These are phyloP conservation scores for Procapra przewalskii DNA, from an alignment of 2,113 vertebrate genomes.

Conservation along the genomic window DNA sequence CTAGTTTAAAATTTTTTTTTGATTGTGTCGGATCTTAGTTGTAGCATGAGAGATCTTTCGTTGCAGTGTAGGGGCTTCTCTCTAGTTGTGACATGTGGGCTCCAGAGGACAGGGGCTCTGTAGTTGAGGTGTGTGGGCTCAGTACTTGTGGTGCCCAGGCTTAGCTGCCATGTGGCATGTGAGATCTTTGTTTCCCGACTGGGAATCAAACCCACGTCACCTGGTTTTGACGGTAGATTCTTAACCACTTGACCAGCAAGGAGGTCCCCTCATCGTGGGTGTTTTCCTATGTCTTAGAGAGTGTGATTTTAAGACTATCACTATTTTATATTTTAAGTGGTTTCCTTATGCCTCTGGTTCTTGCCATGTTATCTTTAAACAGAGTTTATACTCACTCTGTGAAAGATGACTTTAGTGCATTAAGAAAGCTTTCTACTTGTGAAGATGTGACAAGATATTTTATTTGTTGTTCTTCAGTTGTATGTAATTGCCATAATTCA, in stretches of 20 bases:
- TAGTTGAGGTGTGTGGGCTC: background rate
- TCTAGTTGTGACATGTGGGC: background rate
- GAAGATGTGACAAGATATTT: background rate
- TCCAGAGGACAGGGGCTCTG: background rate
- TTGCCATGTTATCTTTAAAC: background rate
- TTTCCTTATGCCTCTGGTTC: background rate
- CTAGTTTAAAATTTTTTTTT: background rate
- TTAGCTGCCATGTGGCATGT: background rate
- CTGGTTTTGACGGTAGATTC: background rate
- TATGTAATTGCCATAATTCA: background rate
- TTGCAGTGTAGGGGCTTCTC: background rate
- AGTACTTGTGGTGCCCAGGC: background rate
- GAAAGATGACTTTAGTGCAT: background rate
- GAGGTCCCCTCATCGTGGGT: background rate
- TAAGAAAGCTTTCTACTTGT: background rate
- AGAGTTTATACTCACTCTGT: background rate
- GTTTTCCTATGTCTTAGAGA: background rate
- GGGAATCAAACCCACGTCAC: background rate
- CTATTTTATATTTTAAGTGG: background rate
- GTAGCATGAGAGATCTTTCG: background rate
- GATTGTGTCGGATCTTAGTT: background rate
- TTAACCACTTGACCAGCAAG: background rate
- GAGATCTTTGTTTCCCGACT: background rate
- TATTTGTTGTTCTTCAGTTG: constrained; percentile 19
- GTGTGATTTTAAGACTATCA: background rate